Percentiles rank a stretch among this genome's conserved stretches.
Evolutionary conservation across 2,888 invertebrate species (phyloP).

Genomic region (Calameuta filiformis): DNA sequence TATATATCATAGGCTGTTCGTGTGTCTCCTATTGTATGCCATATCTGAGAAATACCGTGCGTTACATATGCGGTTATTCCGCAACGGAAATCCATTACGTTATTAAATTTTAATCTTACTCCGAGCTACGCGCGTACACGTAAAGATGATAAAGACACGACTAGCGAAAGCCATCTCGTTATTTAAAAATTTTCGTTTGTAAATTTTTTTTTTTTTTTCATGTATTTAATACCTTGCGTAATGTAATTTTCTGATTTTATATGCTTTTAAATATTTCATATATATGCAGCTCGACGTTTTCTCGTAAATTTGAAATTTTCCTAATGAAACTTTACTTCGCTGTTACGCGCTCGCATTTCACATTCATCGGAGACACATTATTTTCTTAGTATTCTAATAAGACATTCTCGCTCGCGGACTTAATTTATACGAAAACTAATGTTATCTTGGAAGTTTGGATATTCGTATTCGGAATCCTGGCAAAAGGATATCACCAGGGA

Average conservation of each 20-base stretch:
- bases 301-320: not conserved
- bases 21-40: not conserved
- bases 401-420: not conserved
- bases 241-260: not conserved
- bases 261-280: not conserved
- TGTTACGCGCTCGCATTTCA: not conserved
- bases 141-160: not conserved
- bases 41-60: not conserved
- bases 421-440: not conserved
- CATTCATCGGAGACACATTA: not conserved
- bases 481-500: not conserved
- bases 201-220: not conserved
- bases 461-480: not conserved
- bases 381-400: not conserved
- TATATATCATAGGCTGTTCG: too few species aligned
- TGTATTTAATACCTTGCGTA: not conserved
- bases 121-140: not conserved
- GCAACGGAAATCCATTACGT: constrained; percentile 28
- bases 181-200: not conserved
- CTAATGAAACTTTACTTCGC: not conserved
- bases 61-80: constrained; percentile 4
- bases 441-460: not conserved
- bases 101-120: constrained; percentile 42
- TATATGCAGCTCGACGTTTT: not conserved
- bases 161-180: not conserved